A percentile compares a stretch with the other conserved stretches of the same genome.
Evolutionary conservation across 1,140 invertebrate genomes (phyloP).

Genomic region (Sminthurides bifidus): DNA sequence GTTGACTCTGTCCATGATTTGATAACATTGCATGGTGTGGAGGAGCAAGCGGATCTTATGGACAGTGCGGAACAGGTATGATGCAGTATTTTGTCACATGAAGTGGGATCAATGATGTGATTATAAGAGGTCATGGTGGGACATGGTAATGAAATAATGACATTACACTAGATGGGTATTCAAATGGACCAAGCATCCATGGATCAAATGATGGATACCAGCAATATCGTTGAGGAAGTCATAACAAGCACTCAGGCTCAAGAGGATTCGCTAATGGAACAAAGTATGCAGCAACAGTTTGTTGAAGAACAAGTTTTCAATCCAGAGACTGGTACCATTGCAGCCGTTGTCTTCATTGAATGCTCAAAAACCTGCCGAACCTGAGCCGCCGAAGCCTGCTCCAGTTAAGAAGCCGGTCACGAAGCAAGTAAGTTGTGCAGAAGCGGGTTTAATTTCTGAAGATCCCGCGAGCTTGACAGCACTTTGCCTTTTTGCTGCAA

Average conservation of each 20-base stretch:
- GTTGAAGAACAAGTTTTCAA: conserved; percentile 29
- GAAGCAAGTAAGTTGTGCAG: conserved; percentile 1
- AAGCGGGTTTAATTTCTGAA: not conserved
- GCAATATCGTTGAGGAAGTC: conserved; percentile 28
- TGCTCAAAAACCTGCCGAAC: not conserved
- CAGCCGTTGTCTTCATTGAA: conserved; percentile 22
- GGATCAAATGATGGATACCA: conserved; percentile 26
- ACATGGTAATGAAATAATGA: not conserved
- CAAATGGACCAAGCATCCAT: conserved; percentile 19
- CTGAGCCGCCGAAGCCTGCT: conserved; percentile 3
- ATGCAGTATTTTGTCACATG: not conserved
- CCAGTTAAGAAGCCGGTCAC: conserved; percentile 5
- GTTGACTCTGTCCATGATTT: conserved; percentile 27
- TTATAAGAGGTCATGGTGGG: not conserved
- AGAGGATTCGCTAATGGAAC: conserved; percentile 17
- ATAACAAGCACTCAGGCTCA: conserved; percentile 10
- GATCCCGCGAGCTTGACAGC: too few relatives aligned
- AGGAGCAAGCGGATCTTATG: conserved; percentile 26
- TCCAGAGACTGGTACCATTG: conserved; percentile 29
- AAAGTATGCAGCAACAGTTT: conserved; percentile 18
- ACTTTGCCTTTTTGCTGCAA: not conserved
- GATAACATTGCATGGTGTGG: conserved; percentile 26
- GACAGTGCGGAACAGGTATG: conserved; percentile 1
- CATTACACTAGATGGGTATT: conserved; percentile 10
- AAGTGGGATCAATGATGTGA: not conserved